These are phyloP conservation scores for Papilio machaon DNA, from an alignment of 1,140 invertebrate genomes.

Conservation along the genomic window DNA sequence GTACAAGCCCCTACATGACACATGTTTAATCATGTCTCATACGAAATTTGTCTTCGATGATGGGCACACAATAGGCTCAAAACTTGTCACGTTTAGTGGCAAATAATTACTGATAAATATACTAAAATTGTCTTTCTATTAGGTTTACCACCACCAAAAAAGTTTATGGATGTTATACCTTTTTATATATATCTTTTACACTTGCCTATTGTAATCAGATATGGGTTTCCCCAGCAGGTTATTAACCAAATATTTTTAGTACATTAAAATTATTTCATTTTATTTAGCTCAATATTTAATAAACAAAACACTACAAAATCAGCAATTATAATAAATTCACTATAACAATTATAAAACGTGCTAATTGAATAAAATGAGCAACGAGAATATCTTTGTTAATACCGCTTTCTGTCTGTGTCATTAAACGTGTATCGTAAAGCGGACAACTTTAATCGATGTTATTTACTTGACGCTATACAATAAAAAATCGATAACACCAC, in stretches of 20 bases:
- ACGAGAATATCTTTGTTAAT: neutral
- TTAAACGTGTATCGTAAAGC: slow-evolving; percentile 15
- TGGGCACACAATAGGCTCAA: neutral
- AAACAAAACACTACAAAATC: neutral
- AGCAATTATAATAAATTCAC: neutral
- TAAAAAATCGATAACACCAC: slow-evolving; percentile 22
- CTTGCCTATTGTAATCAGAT: too few relatives aligned
- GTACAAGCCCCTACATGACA: neutral
- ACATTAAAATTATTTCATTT: neutral
- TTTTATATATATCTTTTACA: too few relatives aligned
- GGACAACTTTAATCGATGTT: slow-evolving; percentile 23
- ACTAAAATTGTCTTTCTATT: neutral
- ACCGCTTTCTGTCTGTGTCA: neutral
- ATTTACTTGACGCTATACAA: neutral
- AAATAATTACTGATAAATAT: neutral
- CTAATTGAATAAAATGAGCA: neutral
- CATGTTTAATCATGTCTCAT: neutral
- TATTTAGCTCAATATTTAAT: neutral
- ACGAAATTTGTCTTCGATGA: neutral
- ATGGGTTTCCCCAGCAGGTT: neutral
- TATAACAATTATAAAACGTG: neutral
- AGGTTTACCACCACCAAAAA: neutral
- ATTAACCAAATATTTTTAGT: neutral
- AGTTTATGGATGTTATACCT: neutral
- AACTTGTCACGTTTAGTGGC: neutral